Base-by-base conservation (phyloP, 1,140 invertebrate genomes). In the Ridgeia piscesae region DNA sequence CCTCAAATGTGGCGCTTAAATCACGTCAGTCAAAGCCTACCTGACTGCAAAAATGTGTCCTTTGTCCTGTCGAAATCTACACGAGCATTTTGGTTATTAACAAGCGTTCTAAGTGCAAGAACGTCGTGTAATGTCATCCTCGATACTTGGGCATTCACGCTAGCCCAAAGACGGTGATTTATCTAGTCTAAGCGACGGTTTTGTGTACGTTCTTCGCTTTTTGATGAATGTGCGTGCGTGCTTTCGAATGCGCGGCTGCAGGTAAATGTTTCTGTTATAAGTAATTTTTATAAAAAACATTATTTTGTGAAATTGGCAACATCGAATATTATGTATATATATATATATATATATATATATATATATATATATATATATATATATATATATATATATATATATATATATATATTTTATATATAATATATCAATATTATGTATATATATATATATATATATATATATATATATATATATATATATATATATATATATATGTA, bases 401-500 rank as follows among this genome's bases (percentile, higher is more conserved):
- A 42, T 42, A 42, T 6, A 42, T 42, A 42, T 42, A 11, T 42
- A 42, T 42, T 42, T 42, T 42, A 42, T 42, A 6, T 42, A 6
- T 42, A 42, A 42, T 42, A 42, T 42, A 42, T 42, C 11, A 42
- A 17, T 77, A 77, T 77, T 77, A 77, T 77, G 1, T 17, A 77
- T 17, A 77, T 77, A 77, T 17, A 77, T 17, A 77, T 8, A 77
- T 77, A 77, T 77, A 77, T 77, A 77, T 77, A 77, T 77, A 77
- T 77, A 77, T 77, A 77, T 77, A 77, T 77, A 77, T 77, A 77
- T 77, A 77, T 77, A 77, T 17, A 77, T 77, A 77, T 77, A 77
- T 77, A 77, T 77, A 77, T 77, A 77, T 77, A 77, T 77, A 77
- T 77, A 77, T 77, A 77, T 77, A 77, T 8, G 1, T 77, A 77